These are phyloP conservation scores for Henicopernis longicauda DNA, from an alignment of 2,113 vertebrate genomes.

Conservation along the genomic window DNA sequence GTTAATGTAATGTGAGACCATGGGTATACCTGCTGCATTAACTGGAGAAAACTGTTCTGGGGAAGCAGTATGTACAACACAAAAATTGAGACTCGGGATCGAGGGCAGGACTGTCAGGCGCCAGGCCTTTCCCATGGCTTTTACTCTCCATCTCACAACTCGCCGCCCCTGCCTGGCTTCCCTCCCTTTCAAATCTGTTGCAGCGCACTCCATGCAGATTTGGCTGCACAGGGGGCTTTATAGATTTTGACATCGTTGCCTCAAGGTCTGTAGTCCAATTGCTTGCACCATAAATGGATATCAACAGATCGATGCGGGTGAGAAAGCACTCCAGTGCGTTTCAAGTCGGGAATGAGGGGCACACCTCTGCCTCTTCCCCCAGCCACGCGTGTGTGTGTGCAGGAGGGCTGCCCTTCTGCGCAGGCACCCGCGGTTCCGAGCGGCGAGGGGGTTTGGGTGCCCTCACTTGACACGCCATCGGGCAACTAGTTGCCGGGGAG, in stretches of 20 bases:
- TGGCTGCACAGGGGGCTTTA: neutral
- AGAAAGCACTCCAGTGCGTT: neutral
- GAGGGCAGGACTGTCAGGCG: neutral
- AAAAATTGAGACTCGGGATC: neutral
- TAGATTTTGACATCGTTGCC: neutral
- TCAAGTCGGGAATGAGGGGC: neutral
- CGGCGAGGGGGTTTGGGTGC: rapidly evolving
- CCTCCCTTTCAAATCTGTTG: neutral
- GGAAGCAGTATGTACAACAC: neutral
- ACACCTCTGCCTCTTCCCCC: neutral
- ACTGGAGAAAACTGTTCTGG: neutral
- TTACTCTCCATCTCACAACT: neutral
- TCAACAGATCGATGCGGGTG: neutral
- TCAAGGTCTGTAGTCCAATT: neutral
- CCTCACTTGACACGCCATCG: rapidly evolving
- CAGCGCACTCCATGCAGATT: neutral
- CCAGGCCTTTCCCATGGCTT: neutral
- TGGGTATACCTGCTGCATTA: neutral
- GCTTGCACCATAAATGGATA: neutral
- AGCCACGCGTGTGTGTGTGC: neutral
- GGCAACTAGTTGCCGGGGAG: neutral
- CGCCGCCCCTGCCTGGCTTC: neutral
- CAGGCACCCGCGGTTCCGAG: neutral
- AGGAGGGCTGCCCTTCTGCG: neutral
- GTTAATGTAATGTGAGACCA: neutral